Conservation (phyloP, 2,888 invertebrate species). For the Zootermopsis nevadensis region DNA sequence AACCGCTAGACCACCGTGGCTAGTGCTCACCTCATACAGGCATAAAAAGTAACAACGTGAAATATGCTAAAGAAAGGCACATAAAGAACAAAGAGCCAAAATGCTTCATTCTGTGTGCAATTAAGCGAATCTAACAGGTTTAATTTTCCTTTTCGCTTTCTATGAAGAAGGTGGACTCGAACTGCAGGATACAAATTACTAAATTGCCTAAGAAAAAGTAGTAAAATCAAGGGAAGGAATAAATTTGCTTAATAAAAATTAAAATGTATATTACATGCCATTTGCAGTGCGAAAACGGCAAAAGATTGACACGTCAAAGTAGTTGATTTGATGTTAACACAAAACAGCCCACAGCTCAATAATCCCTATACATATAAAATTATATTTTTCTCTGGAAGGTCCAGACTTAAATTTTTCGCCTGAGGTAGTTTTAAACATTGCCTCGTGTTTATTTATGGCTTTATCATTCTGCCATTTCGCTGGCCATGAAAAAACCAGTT, state of each 20-base stretch:
- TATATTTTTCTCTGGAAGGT: too few relatives aligned
- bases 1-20: too few relatives aligned
- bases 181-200: neutral
- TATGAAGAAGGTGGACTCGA: neutral
- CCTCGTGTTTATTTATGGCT: conserved; percentile 40
- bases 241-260: neutral
- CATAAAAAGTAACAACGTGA: too few relatives aligned
- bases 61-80: neutral
- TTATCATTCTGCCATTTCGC: conserved; percentile 47
- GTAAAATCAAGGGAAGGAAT: neutral
- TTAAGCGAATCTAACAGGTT: conserved; percentile 13
- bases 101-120: conserved; percentile 1
- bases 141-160: conserved; percentile 6
- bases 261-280: neutral
- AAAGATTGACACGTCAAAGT: neutral
- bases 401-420: neutral
- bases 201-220: neutral
- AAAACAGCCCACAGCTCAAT: too few relatives aligned
- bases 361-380: too few relatives aligned
- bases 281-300: neutral
- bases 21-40: too few relatives aligned
- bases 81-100: neutral
- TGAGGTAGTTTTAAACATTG: neutral
- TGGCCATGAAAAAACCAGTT: conserved; percentile 48
- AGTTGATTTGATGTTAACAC: neutral